phyloP scores from a whole-genome alignment of 2,797 vertebrate genomes.

The Clarias fuscus region DNA sequence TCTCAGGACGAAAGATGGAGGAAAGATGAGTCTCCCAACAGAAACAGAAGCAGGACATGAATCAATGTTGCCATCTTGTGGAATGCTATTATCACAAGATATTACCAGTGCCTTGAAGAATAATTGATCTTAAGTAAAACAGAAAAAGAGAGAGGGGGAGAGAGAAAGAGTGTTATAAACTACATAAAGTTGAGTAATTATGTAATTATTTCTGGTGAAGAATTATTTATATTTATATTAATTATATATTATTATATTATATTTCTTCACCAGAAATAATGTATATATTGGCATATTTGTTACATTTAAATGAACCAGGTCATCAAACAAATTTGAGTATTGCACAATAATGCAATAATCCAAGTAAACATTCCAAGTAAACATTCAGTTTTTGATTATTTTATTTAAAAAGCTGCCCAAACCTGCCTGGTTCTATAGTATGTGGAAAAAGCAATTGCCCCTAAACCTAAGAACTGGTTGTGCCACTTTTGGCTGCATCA shows the following conservation, averaged over 20 bases:
- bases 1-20: neutral
- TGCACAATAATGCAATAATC: no score
- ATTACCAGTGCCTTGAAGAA: neutral
- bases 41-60: conserved; percentile 46
- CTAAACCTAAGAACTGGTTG: no score
- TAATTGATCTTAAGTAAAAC: neutral
- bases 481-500: no score
- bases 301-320: no score
- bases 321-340: no score
- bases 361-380: no score
- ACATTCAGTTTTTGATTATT: no score
- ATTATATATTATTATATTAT: neutral
- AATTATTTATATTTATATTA: neutral
- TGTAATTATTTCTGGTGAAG: neutral
- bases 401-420: no score
- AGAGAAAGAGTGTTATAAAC: neutral
- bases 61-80: conserved; percentile 65
- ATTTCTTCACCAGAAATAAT: neutral
- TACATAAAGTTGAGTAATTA: neutral
- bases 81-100: conserved; percentile 39
- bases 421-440: no score
- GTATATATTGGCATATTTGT: neutral
- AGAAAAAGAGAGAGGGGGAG: no score
- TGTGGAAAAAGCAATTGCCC: no score
- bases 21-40: conserved; percentile 14